phyloP scores from a whole-genome alignment of 2,797 vertebrate genomes.

The Gymnothorax javanicus region DNA sequence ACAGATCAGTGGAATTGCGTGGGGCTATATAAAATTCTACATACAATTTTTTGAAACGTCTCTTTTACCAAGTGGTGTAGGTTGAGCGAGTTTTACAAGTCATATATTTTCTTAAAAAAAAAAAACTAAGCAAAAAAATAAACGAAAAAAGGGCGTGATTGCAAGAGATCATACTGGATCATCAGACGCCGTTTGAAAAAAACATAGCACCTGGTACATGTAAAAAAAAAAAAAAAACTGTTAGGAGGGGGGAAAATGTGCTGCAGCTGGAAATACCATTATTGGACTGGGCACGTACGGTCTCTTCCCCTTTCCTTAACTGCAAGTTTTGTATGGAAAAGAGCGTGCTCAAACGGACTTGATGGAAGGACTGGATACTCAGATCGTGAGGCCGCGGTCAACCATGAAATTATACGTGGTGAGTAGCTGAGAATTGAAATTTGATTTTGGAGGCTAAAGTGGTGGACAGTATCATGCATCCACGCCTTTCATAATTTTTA shows the following conservation, averaged over 20 bases:
- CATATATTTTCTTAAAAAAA: not conserved
- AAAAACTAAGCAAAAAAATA: not conserved
- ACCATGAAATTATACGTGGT: conserved; percentile 78
- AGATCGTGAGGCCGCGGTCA: conserved; percentile 66
- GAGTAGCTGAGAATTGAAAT: conserved; percentile 55
- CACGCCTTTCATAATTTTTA: not conserved
- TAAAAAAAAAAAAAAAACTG: not conserved
- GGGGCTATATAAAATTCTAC: not conserved
- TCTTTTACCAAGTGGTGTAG: not conserved
- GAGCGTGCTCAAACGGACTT: conserved; percentile 58
- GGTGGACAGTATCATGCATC: not conserved
- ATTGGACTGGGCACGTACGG: conserved; percentile 34
- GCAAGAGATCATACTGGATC: not conserved
- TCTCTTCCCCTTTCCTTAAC: conserved; percentile 40
- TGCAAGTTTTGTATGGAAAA: conserved; percentile 74
- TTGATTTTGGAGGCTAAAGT: not conserved
- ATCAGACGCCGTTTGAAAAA: not conserved
- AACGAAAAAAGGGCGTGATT: not conserved
- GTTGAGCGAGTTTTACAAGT: too few relatives aligned
- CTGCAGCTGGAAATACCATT: conserved; percentile 33
- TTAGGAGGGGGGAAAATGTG: not conserved
- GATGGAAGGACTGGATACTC: conserved; percentile 56
- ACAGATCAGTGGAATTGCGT: not conserved
- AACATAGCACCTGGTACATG: conserved; percentile 17
- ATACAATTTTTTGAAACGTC: not conserved